Percentiles rank a stretch among this genome's conserved stretches.
Evolutionary conservation across 2,797 vertebrate genomes (phyloP).

Genomic region (Stomatorhinus walkeri): DNA sequence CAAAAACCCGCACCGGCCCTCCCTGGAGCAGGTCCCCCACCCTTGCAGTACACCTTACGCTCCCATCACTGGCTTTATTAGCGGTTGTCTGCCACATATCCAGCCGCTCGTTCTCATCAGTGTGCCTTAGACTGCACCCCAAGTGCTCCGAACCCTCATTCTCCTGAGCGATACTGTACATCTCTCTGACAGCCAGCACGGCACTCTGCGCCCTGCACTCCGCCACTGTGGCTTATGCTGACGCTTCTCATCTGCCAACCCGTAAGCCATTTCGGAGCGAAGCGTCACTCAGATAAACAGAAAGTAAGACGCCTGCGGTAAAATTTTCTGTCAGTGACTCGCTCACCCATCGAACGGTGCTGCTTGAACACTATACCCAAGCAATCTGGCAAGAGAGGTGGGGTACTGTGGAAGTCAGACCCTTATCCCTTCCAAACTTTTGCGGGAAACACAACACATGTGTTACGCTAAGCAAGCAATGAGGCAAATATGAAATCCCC

Average conservation of each 20-base stretch:
- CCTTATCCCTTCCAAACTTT: not conserved
- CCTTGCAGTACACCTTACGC: not conserved
- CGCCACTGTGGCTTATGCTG: not conserved
- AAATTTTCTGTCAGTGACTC: not conserved
- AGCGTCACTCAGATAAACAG: not conserved
- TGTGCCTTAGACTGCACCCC: not conserved
- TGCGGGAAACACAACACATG: not conserved
- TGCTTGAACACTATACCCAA: not conserved
- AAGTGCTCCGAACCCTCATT: not conserved
- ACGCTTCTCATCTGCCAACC: not conserved
- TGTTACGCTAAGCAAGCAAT: not conserved
- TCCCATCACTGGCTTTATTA: not conserved
- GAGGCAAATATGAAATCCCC: not conserved
- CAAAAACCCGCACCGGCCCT: not conserved
- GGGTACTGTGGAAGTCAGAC: not conserved
- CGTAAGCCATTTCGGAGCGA: not conserved
- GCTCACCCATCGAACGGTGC: not conserved
- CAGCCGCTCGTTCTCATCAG: not conserved
- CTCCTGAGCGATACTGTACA: not conserved
- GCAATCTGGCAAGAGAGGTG: not conserved
- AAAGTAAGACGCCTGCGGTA: not conserved
- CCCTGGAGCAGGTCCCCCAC: too few relatives aligned
- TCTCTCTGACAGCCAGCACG: not conserved
- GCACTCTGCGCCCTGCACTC: not conserved
- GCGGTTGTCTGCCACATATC: not conserved